A percentile compares a stretch with the other conserved stretches of the same genome.
phyloP scores from a whole-genome alignment of 2,888 invertebrate genomes.

The Antheraea assamensis region DNA sequence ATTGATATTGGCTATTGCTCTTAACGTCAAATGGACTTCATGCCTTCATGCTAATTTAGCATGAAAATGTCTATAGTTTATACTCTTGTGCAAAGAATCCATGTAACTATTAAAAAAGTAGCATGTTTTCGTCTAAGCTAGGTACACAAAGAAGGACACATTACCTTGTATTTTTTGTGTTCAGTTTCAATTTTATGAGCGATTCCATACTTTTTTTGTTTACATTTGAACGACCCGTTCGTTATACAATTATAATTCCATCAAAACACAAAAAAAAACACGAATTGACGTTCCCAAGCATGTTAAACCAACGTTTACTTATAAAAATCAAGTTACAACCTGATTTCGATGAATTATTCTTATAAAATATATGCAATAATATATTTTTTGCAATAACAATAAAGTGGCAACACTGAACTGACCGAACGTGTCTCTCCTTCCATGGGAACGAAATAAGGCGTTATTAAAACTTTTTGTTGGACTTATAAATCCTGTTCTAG shows the following conservation, averaged over 20 bases:
- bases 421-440: constrained; percentile 5
- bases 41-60: too few species aligned
- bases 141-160: too few species aligned
- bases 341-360: neutral
- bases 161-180: too few species aligned
- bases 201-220: neutral
- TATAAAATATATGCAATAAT: neutral
- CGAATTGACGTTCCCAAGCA: neutral
- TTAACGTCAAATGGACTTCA: too few species aligned
- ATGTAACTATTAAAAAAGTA: too few species aligned
- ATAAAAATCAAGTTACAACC: neutral
- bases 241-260: neutral
- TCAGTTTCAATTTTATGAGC: too few species aligned
- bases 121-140: too few species aligned
- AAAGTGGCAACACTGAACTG: neutral
- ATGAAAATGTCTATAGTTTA: too few species aligned
- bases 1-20: too few species aligned
- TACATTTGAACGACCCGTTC: neutral
- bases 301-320: neutral
- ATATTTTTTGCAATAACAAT: constrained; percentile 7
- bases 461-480: constrained; percentile 1
- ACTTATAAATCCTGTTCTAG: neutral
- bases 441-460: neutral
- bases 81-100: too few species aligned
- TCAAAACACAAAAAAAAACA: neutral